Evolutionary conservation across 2,113 vertebrate genomes (phyloP).

Genomic region (Pedionomus torquatus): DNA sequence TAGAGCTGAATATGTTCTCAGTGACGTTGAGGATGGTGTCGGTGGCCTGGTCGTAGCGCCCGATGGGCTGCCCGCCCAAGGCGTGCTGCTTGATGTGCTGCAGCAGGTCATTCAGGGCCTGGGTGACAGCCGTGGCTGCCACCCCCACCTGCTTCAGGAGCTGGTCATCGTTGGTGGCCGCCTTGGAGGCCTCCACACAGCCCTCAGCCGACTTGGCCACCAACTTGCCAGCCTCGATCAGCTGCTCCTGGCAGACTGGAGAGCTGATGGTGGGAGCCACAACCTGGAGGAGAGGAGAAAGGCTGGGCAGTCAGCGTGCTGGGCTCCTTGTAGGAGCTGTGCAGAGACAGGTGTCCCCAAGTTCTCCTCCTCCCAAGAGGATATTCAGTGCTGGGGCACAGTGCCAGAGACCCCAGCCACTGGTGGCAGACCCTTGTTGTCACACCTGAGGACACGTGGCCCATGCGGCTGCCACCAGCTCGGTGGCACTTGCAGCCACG

Average conservation of each 20-base stretch:
- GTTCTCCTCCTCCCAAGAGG: background rate
- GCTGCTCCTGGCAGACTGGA: conserved; percentile 94
- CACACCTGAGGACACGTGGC: background rate
- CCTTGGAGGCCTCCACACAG: conserved; percentile 91
- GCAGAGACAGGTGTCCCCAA: background rate
- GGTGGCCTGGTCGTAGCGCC: conserved; percentile 93
- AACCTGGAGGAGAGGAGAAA: conserved; percentile 76
- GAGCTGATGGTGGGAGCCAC: conserved; percentile 97
- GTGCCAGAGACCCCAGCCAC: background rate
- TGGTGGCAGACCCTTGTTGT: background rate
- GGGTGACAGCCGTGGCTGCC: conserved; percentile 90
- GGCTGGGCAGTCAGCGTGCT: fast-evolving
- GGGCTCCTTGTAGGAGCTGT: background rate
- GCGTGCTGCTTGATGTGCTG: conserved; percentile 95
- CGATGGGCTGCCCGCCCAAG: conserved; percentile 87
- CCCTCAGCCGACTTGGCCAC: conserved; percentile 96
- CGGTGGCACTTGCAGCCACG: background rate
- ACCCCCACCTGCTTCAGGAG: conserved; percentile 93
- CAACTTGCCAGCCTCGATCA: conserved; percentile 92
- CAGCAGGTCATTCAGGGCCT: conserved; percentile 93
- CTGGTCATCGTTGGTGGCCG: conserved; percentile 87
- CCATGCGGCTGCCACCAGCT: background rate
- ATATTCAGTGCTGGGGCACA: background rate
- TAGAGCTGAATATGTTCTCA: conserved; percentile 96
- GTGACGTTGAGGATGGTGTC: conserved; percentile 95